These are phyloP conservation scores for Beroe ovata DNA, from an alignment of 37 sponge, comb jelly and placozoan genomes.

Conservation along the genomic window DNA sequence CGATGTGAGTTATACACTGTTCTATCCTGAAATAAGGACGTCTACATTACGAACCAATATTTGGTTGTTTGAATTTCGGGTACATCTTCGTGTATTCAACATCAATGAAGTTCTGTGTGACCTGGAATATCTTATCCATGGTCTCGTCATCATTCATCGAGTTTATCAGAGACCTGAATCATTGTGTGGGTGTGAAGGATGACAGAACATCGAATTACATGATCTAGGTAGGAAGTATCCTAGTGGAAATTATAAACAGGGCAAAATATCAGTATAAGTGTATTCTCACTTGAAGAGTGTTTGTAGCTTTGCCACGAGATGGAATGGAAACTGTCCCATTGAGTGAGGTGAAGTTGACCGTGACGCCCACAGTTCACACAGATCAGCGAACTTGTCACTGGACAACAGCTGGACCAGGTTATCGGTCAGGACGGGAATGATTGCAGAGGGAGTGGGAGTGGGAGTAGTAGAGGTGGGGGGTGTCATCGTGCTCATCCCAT, in stretches of 20 bases:
- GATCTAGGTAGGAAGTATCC: no score
- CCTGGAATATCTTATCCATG: not conserved
- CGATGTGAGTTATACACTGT: no score
- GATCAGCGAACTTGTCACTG: not conserved
- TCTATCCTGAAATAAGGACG: no score
- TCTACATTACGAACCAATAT: slow-evolving; percentile 20
- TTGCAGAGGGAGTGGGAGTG: not conserved
- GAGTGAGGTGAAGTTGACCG: not conserved
- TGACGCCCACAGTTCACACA: slow-evolving; percentile 8
- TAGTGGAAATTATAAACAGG: no score
- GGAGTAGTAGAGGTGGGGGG: not conserved
- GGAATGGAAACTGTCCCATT: slow-evolving; percentile 9
- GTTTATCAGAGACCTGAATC: slow-evolving; percentile 27
- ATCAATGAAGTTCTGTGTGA: slow-evolving; percentile 19
- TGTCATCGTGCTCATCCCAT: not conserved
- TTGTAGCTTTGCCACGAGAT: not conserved
- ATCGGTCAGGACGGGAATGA: not conserved
- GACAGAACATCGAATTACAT: no score
- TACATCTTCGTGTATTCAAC: slow-evolving; percentile 3
- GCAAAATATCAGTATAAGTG: no score
- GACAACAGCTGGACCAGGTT: not conserved
- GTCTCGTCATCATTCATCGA: slow-evolving; percentile 28
- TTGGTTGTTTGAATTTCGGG: slow-evolving; percentile 42
- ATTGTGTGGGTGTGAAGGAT: no score
- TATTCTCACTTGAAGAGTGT: slow-evolving; percentile 26